phyloP scores from a whole-genome alignment of 2,113 vertebrate species.

The Oreamnos americanus region DNA sequence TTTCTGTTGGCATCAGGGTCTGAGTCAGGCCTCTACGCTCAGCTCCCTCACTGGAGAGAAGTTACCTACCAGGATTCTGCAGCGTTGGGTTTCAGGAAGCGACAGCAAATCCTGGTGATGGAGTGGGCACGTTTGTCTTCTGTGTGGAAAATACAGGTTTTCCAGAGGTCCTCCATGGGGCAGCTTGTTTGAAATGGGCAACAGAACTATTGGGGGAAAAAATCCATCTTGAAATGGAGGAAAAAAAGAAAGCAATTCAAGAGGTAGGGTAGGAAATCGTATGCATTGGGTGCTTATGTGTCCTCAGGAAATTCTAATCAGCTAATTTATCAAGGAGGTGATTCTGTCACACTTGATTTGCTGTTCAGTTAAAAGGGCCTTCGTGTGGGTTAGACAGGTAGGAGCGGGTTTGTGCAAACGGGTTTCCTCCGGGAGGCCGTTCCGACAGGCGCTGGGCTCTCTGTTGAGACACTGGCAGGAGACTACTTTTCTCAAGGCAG shows the following conservation, averaged over 20 bases:
- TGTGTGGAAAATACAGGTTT: neutral
- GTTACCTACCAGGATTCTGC: neutral
- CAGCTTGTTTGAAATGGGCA: neutral
- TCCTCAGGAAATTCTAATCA: conserved; percentile 17
- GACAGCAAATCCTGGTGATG: neutral
- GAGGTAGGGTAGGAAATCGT: neutral
- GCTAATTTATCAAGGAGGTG: neutral
- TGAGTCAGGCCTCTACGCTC: neutral
- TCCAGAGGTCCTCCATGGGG: neutral
- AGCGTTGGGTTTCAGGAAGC: neutral
- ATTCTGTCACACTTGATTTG: neutral
- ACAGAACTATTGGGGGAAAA: neutral
- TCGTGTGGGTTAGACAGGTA: neutral
- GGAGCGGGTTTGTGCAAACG: conserved; percentile 69
- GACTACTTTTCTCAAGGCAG: neutral
- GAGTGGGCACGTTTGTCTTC: neutral
- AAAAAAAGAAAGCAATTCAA: neutral
- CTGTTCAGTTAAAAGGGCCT: conserved; percentile 25
- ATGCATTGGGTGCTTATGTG: neutral
- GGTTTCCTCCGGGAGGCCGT: neutral
- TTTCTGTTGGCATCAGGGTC: neutral
- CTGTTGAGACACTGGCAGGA: conserved; percentile 29
- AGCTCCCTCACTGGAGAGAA: neutral
- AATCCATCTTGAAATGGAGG: neutral
- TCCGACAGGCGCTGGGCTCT: neutral